These are phyloP conservation scores for Stichodactyla mertensii DNA, from an alignment of 64 coral and sea anemone species.

Conservation along the genomic window DNA sequence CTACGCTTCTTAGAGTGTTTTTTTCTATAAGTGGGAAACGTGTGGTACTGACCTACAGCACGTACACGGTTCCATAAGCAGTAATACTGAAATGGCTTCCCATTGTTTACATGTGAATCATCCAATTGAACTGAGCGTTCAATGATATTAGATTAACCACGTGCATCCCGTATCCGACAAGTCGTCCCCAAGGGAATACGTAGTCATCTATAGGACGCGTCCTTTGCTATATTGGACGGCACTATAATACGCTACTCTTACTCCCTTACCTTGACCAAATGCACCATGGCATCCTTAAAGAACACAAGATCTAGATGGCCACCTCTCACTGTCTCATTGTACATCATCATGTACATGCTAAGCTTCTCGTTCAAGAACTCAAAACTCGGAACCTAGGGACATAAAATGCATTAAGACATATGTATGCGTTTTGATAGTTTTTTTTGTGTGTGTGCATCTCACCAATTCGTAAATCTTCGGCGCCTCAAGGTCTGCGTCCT, in stretches of 20 bases:
- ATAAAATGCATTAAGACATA: neutral
- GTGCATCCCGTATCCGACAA: too few species aligned
- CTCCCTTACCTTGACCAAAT: conserved; percentile 74
- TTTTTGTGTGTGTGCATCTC: neutral
- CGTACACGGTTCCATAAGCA: too few species aligned
- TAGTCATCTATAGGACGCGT: too few species aligned
- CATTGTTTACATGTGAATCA: too few species aligned
- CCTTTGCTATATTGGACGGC: neutral
- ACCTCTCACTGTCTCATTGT: conserved; percentile 95
- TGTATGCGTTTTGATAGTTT: neutral
- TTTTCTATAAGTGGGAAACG: too few species aligned
- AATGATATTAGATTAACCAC: too few species aligned
- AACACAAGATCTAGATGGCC: conserved; percentile 90
- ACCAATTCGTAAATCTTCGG: conserved; percentile 85
- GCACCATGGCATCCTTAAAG: conserved; percentile 97
- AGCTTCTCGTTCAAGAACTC: conserved; percentile 82
- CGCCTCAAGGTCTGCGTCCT: conserved; percentile 75
- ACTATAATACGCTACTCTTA: too few species aligned
- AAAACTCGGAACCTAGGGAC: conserved; percentile 61
- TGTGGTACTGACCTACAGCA: too few species aligned
- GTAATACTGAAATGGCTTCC: too few species aligned
- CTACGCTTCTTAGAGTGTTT: too few species aligned
- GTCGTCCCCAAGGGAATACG: too few species aligned
- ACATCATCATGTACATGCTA: conserved; percentile 69
- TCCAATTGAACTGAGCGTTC: too few species aligned